phyloP scores from a whole-genome alignment of 2,113 vertebrate species.

The Lampris incognitus region DNA sequence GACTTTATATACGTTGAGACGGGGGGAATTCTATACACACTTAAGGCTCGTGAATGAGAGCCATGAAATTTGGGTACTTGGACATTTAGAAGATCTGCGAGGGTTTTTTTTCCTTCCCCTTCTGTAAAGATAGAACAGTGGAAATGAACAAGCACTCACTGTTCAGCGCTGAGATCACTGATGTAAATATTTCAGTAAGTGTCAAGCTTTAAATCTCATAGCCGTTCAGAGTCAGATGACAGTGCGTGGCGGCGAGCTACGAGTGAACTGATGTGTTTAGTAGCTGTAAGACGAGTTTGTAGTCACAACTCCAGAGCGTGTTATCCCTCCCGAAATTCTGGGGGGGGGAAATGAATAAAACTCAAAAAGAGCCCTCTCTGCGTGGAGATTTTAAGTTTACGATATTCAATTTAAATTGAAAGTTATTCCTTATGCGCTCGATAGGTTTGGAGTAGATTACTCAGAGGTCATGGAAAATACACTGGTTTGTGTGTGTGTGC shows the following conservation, averaged over 20 bases:
- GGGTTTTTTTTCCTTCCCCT: slow-evolving; percentile 46
- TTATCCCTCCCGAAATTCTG: too few relatives aligned
- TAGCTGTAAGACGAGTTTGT: too few relatives aligned
- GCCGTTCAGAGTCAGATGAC: too few relatives aligned
- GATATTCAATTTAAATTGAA: not conserved
- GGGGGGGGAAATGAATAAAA: not conserved
- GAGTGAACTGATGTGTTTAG: too few relatives aligned
- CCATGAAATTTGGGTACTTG: slow-evolving; percentile 3
- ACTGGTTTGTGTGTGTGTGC: too few relatives aligned
- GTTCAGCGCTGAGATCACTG: slow-evolving; percentile 24
- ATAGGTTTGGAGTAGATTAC: not conserved
- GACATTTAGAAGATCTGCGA: slow-evolving; percentile 28
- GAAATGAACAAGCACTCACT: slow-evolving; percentile 46
- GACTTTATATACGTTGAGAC: slow-evolving; percentile 27
- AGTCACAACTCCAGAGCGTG: too few relatives aligned
- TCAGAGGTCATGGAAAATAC: not conserved
- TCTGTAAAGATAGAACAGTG: slow-evolving; percentile 49
- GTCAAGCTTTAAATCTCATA: too few relatives aligned
- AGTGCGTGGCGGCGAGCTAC: too few relatives aligned
- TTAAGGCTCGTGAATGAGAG: slow-evolving; percentile 7
- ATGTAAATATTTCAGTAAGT: too few relatives aligned
- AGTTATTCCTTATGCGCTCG: not conserved
- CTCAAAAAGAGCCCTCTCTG: not conserved
- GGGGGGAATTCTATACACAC: slow-evolving; percentile 39
- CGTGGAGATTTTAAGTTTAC: not conserved